Base-by-base conservation (phyloP, 1,140 invertebrate genomes). In the Diorhabda carinulata region DNA sequence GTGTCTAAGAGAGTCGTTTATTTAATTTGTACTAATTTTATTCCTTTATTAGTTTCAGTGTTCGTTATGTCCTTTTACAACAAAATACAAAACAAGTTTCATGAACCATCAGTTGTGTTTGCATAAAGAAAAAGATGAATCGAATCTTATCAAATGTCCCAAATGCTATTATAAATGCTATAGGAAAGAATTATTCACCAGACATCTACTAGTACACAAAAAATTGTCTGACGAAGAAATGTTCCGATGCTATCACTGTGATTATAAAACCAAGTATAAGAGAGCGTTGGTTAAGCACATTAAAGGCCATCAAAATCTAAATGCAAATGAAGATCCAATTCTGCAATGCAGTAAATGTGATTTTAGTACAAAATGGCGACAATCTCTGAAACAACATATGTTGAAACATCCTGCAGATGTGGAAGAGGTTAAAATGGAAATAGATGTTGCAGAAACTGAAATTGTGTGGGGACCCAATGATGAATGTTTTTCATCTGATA, bases 231-330 rank as follows among this genome's bases (percentile, higher is more conserved):
- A 62, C 8, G 41, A 7, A 10, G 61, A 62, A 7, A 62, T n/a
- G 8, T 62, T 62, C 42, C 6, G 44, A 62, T 62, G 61, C 43
- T 43, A 62, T 43, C 9, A 62, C n/a, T 62, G 61, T 43, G 5
- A n/a, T 2, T 62, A 43, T 43, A 10, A 62, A 5, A 8, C 61
- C 2, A 62, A 62, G 10, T 62, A 62, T 44, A 62, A 62, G 25
- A 42, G 61, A 4, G 61, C 61, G 9, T 10, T 62, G 7, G n/a
- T n/a, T 2, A 62, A 43, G 43, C 61, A 62, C n/a, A n/a, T 62
- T 8, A 42, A 10, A 8, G 43, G 41, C 25, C 61, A 62, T 43
- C 43, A 25, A 8, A n/a, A n/a, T 52, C 2, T 3, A 9, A 8
- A 4, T 41, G 25, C 43, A 44, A 43, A 47, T 9, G 58, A 41